Conservation (phyloP, 2,113 vertebrate genomes). For the Petaurus breviceps region DNA sequence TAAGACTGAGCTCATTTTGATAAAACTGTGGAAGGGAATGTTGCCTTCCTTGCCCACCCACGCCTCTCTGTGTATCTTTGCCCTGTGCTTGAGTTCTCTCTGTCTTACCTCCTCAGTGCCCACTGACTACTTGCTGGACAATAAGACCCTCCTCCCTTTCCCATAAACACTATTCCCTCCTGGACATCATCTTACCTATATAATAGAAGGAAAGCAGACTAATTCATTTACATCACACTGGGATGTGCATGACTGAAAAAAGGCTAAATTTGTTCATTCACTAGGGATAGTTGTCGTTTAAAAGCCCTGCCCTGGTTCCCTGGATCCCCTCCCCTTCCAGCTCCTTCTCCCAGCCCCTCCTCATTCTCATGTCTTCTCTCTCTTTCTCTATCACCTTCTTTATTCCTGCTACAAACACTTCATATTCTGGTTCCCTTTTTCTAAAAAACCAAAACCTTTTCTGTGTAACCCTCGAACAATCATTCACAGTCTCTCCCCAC, state of each 20-base stretch:
- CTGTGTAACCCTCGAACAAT: neutral
- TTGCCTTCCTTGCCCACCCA: neutral
- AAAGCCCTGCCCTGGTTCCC: neutral
- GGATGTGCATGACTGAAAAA: neutral
- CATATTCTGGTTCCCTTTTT: neutral
- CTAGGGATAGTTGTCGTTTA: neutral
- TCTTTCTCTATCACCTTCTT: neutral
- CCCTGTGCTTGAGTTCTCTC: neutral
- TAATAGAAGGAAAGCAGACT: neutral
- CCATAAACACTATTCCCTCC: neutral
- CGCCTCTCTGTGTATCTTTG: neutral
- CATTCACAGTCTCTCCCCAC: neutral
- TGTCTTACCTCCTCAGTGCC: neutral
- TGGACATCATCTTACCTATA: neutral
- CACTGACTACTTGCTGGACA: neutral
- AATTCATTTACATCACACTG: neutral
- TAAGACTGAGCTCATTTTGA: neutral
- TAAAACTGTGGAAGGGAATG: neutral
- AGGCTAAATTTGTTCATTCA: neutral
- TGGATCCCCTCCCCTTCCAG: neutral
- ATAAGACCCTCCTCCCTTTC: neutral
- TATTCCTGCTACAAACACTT: neutral
- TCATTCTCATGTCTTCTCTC: neutral
- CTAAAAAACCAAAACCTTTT: neutral
- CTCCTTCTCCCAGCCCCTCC: neutral